phyloP scores from a whole-genome alignment of 2,888 invertebrate species.

The Terebella lapidaria region DNA sequence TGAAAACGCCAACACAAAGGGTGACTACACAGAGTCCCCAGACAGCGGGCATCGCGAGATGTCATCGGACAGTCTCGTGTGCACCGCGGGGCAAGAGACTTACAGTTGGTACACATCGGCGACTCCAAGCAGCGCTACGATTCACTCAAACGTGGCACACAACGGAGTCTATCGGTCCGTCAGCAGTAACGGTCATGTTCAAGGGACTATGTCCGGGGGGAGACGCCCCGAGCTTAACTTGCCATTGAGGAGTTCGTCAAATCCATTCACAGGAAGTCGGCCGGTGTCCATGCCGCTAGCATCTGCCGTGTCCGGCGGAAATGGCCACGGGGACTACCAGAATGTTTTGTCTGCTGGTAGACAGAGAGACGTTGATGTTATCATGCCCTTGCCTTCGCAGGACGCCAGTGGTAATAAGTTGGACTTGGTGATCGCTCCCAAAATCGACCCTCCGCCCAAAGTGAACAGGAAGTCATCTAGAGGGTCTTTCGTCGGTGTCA shows the following conservation, averaged over 20 bases:
- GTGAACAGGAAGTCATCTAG: conserved; percentile 10
- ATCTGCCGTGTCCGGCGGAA: neutral
- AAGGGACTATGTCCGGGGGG: neutral
- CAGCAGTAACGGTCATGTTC: neutral
- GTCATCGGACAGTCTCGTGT: conserved; percentile 33
- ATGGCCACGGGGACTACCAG: too few relatives aligned
- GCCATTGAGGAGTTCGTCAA: neutral
- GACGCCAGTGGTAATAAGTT: conserved; percentile 17
- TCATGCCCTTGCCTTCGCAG: conserved; percentile 11
- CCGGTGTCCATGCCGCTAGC: neutral
- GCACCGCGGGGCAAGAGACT: neutral
- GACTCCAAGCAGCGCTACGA: neutral
- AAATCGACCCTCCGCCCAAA: conserved; percentile 22
- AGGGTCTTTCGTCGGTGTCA: neutral
- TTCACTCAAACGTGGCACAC: neutral
- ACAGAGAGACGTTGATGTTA: conserved; percentile 4
- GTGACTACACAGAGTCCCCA: conserved; percentile 39
- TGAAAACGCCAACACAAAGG: conserved; percentile 34
- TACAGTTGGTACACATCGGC: conserved; percentile 12
- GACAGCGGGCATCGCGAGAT: conserved; percentile 52
- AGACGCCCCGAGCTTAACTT: conserved; percentile 12
- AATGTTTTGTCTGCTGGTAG: neutral
- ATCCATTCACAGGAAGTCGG: neutral
- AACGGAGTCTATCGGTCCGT: neutral
- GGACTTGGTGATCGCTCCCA: conserved; percentile 17